Evolutionary conservation across 2,888 invertebrate genomes (phyloP), one percentile per base, ranked within the genome.

Genomic region (Brachyptera putata): DNA sequence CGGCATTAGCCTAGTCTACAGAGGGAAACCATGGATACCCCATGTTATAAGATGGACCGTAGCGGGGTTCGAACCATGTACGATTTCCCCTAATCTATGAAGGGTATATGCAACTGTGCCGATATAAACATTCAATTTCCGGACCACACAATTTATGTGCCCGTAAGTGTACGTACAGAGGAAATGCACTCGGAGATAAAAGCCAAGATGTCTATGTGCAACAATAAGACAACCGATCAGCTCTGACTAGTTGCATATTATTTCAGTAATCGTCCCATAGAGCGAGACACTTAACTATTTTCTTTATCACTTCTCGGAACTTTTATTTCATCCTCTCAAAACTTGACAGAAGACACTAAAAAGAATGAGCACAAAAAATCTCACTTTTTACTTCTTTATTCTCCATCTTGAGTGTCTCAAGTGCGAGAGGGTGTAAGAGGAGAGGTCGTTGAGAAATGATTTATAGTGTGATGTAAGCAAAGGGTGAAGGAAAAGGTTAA

Each of bases 401-500:
- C 57, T 57, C 43, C 57, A 41, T 57, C 46, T 57, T 41, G 13
- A 41, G 26, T 43, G 43, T 41, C 41, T 43, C 30, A 57, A 57
- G 57, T 57, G 57, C 24, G 57, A 4, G 22, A 21, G n/a, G n/a
- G n/a, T n/a, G n/a, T n/a, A n/a, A n/a, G n/a, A 11, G 30, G 30
- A 46, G 46, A 34, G 55, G 55, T 55, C 57, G 39, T 57, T 22
- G 57, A 4, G 37, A 25, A 39, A 57, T 57, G 39, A 57, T 57
- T 39, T 57, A 57, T 57, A 16, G 57, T 26, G 26, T 25, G 57
- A 43, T 46, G 57, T 34, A 30, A 53, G 53, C 34, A 61, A 57
- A 61, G 13, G 36, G 16, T 24, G 37, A 11, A 18, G 49, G 56
- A 46, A 22, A 30, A 56, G 56, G 49, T 50, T 50, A 50, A 50